Base-by-base conservation (phyloP, 2,797 vertebrate species). In the Clarias laeviceps region DNA sequence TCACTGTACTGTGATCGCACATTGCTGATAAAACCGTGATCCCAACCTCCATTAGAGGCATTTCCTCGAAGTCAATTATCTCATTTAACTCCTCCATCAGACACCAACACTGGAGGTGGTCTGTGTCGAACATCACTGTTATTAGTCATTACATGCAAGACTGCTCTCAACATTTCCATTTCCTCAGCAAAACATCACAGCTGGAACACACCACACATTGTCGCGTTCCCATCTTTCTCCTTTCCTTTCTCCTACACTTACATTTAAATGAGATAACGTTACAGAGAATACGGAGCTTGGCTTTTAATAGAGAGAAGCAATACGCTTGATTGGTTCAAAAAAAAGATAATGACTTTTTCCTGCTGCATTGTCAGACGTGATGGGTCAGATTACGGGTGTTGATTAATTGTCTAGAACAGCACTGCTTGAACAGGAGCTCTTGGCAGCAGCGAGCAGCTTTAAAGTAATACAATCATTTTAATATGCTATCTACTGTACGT, bases 121-220 rank as follows among this genome's bases (percentile, higher is more conserved):
- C 66, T 59, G 80, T 70, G 29, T 59, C 45, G 50, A 82, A 82
- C 80, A 69, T 82, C 65, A 82, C 20, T 70, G 50, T 82, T 82
- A 82, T 70, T 82, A 82, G 80, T 82, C 65, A 82, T 82, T 82
- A 82, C 80, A 82, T n/a, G 80, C 80, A 57, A 69, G 80, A n/a
- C 66, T 70, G 80, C 80, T 70, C 14, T 5, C 66, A 57, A 70
- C 80, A 59, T 62, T 70, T 82, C 66, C 22, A 70, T 82, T 70
- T 70, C 80, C 29, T 57, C 50, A 27, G 80, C 22, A 59, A 82
- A 82, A 59, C 37, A 3, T 70, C 80, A 59, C 80, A 82, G 80
- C 80, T 82, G 65, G 80, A 70, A 82, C 66, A 37, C 24, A 57
- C 2, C 20, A 22, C 45, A 69, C 29, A 32, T 37, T 82, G 80